A percentile compares a stretch with the other conserved stretches of the same genome.
phyloP scores from a whole-genome alignment of 2,113 vertebrate genomes.

The Cynocephalus volans region DNA sequence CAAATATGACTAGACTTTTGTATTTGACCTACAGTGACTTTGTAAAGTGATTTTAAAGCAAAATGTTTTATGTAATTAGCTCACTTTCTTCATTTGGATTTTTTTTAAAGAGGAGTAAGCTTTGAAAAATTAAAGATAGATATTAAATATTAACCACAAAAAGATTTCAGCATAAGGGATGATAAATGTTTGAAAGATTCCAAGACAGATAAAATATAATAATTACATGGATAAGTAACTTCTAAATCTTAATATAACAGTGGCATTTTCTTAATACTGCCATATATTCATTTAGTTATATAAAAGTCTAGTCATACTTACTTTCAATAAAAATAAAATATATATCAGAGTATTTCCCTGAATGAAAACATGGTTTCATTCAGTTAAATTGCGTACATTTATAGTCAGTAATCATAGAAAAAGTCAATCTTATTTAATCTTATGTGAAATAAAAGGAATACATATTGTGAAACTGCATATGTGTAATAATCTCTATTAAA shows the following conservation, averaged over 20 bases:
- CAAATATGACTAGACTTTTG: not conserved
- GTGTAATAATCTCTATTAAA: not conserved
- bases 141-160: slow-evolving; percentile 19
- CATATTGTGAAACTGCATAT: not conserved
- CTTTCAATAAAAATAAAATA: slow-evolving; percentile 33
- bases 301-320: not conserved
- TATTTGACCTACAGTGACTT: not conserved
- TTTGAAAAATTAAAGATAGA: slow-evolving; percentile 49
- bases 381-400: slow-evolving; percentile 22
- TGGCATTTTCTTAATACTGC: slow-evolving; percentile 35
- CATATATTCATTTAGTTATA: not conserved
- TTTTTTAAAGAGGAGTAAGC: not conserved
- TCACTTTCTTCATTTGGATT: not conserved
- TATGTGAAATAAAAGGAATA: not conserved
- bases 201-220: not conserved
- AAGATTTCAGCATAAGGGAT: not conserved
- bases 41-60: not conserved
- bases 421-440: not conserved
- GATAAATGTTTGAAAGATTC: slow-evolving; percentile 10
- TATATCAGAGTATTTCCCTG: not conserved
- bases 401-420: not conserved
- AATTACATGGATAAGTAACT: not conserved
- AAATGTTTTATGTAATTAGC: slow-evolving; percentile 39
- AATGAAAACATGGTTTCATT: not conserved
- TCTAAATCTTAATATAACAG: slow-evolving; percentile 27